These are phyloP conservation scores for Molossus molossus DNA, from an alignment of 2,797 vertebrate genomes.

Conservation along the genomic window DNA sequence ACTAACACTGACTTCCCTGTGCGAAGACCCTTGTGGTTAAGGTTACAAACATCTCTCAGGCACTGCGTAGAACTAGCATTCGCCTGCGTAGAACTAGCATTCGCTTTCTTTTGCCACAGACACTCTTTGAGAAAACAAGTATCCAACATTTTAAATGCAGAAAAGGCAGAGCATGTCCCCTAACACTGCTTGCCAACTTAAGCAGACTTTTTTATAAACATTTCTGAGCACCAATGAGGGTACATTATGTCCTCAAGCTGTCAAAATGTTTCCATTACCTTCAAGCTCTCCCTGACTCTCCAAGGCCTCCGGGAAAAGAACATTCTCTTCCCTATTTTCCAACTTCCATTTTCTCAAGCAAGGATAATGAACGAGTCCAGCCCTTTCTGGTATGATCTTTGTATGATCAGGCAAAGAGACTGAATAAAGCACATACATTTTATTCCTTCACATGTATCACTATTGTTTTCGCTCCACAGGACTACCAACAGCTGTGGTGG, in stretches of 20 bases:
- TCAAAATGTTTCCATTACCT: conserved; percentile 12
- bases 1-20: background rate
- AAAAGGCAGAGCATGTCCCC: background rate
- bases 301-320: background rate
- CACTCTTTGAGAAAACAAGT: conserved; percentile 46
- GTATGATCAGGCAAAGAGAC: background rate
- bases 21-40: background rate
- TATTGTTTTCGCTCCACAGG: too few species aligned
- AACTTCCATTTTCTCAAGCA: conserved; percentile 24
- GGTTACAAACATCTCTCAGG: background rate
- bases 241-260: background rate
- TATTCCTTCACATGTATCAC: background rate
- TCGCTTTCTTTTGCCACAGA: background rate
- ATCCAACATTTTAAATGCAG: background rate
- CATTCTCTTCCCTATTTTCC: background rate
- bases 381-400: background rate
- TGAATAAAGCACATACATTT: background rate
- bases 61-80: background rate
- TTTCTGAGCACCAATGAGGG: background rate
- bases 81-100: background rate
- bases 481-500: background rate
- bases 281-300: background rate
- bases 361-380: background rate
- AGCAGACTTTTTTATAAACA: conserved; percentile 11
- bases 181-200: background rate